Conservation (phyloP, 2,888 invertebrate genomes). For the Heliconius cydno region DNA sequence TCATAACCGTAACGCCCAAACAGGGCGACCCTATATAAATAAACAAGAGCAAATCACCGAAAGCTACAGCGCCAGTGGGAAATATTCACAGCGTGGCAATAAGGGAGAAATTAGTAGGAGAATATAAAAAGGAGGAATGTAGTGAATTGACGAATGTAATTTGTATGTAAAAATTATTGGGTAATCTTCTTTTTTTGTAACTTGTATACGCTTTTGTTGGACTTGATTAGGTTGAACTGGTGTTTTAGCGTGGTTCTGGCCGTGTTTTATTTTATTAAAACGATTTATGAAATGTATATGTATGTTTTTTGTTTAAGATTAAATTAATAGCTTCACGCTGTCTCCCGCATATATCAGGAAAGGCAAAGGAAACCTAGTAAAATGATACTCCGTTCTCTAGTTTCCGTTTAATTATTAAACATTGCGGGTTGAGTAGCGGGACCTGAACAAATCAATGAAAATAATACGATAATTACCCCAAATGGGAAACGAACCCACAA, state of each 20-base stretch:
- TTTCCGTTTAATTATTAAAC: no score
- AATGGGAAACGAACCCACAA: no score
- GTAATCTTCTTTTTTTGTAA: constrained; percentile 20
- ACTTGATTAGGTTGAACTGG: not conserved
- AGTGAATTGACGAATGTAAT: constrained; percentile 41
- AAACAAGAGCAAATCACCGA: constrained; percentile 39
- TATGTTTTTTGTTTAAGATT: not conserved
- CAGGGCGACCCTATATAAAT: constrained; percentile 39
- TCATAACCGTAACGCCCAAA: constrained; percentile 26
- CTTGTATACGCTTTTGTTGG: not conserved
- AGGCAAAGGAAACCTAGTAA: not conserved
- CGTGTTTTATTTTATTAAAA: not conserved
- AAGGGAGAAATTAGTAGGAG: constrained; percentile 40
- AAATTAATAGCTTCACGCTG: not conserved
- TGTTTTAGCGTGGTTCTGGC: not conserved
- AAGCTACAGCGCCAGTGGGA: constrained; percentile 40
- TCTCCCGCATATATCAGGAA: not conserved
- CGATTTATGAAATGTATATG: not conserved
- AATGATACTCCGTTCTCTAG: no score
- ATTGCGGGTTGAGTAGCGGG: not conserved
- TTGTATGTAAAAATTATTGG: constrained; percentile 47
- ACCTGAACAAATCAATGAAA: no score
- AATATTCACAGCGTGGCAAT: constrained; percentile 43
- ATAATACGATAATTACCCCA: not conserved
- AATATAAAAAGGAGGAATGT: constrained; percentile 10